Conservation (phyloP, 2,888 invertebrate species). For the Epirrhoe alternata region DNA sequence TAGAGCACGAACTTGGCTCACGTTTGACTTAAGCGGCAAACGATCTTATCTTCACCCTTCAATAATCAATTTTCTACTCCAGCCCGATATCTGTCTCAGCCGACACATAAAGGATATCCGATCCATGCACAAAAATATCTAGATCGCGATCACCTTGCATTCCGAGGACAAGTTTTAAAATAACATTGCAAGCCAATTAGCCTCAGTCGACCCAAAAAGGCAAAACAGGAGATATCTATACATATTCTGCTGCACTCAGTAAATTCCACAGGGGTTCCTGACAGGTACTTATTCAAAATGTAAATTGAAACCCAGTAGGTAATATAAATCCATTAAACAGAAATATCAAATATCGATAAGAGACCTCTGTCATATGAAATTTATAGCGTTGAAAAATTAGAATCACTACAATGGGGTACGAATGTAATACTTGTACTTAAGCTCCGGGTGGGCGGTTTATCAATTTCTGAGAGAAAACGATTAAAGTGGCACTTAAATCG, state of each 20-base stretch:
- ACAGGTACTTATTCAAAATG: conserved; percentile 59
- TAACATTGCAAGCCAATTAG: conserved; percentile 20
- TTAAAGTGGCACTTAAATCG: conserved; percentile 72
- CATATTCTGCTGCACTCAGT: conserved; percentile 40
- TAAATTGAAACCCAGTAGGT: conserved; percentile 65
- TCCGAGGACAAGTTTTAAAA: conserved; percentile 7
- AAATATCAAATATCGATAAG: conserved; percentile 68
- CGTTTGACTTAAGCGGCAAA: conserved; percentile 24
- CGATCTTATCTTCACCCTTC: conserved; percentile 31
- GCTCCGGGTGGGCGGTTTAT: conserved; percentile 61
- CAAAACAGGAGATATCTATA: conserved; percentile 24
- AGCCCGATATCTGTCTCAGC: conserved; percentile 19
- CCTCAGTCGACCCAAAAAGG: conserved; percentile 26
- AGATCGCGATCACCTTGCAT: conserved; percentile 17
- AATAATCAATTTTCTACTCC: conserved; percentile 24
- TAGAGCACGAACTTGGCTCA: conserved; percentile 38
- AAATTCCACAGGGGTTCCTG: conserved; percentile 53
- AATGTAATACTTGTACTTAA: conserved; percentile 44
- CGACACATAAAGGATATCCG: conserved; percentile 1
- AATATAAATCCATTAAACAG: conserved; percentile 71
- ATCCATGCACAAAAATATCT: neutral
- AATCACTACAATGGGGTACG: conserved; percentile 41
- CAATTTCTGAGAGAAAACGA: conserved; percentile 70
- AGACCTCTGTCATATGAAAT: conserved; percentile 60
- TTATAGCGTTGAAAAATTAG: conserved; percentile 57